Evolutionary conservation across 1,140 invertebrate genomes (phyloP).

Genomic region (Lamellibrachia luymesi): DNA sequence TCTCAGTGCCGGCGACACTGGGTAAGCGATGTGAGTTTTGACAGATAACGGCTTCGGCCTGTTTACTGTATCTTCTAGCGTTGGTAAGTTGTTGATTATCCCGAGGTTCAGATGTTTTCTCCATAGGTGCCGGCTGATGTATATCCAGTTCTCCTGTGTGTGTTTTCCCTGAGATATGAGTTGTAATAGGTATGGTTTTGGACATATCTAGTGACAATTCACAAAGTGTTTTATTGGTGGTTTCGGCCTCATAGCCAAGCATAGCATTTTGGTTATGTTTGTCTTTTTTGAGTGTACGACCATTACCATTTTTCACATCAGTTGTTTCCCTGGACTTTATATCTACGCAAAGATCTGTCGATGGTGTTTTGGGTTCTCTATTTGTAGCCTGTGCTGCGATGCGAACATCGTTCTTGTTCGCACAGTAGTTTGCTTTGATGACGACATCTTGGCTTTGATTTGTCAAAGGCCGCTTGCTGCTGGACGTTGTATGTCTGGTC

Average conservation of each 20-base stretch:
- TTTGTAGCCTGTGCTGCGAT: not conserved
- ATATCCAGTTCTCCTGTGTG: not conserved
- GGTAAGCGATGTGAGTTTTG: not conserved
- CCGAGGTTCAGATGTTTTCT: not conserved
- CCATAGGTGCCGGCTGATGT: not conserved
- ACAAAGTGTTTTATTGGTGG: not conserved
- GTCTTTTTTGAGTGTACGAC: not conserved
- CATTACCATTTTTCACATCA: not conserved
- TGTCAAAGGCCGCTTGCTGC: not conserved
- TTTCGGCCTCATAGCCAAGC: not conserved
- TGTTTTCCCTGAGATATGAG: not conserved
- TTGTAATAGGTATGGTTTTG: not conserved
- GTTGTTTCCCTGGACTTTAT: not conserved
- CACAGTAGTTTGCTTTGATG: not conserved
- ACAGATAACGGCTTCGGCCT: not conserved
- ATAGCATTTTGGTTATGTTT: not conserved
- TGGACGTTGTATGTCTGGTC: not conserved
- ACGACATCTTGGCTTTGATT: not conserved
- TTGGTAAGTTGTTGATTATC: not conserved
- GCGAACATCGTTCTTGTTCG: not conserved
- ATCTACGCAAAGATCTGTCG: not conserved
- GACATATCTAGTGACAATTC: not conserved
- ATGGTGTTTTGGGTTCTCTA: not conserved
- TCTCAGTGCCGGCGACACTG: not conserved
- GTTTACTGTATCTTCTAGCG: not conserved